Evolutionary conservation across 2,113 vertebrate genomes (phyloP).

Genomic region (Pyrgilauda ruficollis): DNA sequence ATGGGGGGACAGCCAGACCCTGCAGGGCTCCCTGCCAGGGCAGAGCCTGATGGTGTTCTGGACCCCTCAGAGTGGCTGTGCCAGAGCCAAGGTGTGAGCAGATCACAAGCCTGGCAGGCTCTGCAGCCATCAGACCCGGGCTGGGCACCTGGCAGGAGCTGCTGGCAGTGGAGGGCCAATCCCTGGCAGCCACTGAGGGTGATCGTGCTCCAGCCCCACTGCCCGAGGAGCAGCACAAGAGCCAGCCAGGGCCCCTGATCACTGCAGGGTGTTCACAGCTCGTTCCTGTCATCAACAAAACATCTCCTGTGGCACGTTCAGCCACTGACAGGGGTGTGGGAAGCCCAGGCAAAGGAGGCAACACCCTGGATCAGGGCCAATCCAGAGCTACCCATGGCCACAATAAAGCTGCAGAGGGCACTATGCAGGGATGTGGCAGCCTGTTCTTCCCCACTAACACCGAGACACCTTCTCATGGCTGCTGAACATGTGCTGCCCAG

Average conservation of each 20-base stretch:
- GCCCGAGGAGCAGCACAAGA: neutral
- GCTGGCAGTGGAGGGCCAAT: neutral
- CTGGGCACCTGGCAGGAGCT: neutral
- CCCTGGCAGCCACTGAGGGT: fast-evolving
- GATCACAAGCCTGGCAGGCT: neutral
- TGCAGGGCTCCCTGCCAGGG: neutral
- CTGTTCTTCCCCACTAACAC: neutral
- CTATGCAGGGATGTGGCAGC: fast-evolving
- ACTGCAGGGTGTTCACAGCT: neutral
- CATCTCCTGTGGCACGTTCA: fast-evolving
- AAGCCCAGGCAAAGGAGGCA: neutral
- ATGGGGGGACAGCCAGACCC: neutral
- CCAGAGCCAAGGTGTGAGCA: neutral
- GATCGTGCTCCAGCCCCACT: neutral
- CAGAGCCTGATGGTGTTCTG: neutral
- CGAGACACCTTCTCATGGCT: neutral
- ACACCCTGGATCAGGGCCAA: neutral
- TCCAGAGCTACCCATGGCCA: neutral
- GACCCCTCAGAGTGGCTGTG: neutral
- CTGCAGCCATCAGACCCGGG: neutral
- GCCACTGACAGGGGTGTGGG: fast-evolving
- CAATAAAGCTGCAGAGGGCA: neutral
- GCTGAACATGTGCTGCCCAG: neutral
- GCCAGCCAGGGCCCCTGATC: no score
- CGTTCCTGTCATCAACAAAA: neutral